Evolutionary conservation across 1,140 invertebrate species (phyloP).

Genomic region (Melitaea cinxia): DNA sequence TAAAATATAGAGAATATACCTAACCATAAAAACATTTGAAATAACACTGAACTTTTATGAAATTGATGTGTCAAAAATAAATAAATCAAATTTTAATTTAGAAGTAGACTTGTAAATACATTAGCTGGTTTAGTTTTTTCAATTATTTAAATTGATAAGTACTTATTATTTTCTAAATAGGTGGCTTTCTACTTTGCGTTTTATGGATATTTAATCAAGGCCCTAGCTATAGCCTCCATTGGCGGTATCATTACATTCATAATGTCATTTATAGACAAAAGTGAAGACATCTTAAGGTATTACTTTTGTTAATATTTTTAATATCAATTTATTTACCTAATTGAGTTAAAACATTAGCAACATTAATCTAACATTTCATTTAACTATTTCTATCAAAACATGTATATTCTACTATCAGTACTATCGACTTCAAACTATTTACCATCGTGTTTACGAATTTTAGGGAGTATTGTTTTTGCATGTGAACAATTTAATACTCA

Average conservation of each 20-base stretch:
- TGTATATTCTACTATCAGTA: too few species aligned
- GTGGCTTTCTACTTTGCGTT: conserved; percentile 38
- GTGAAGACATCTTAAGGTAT: not conserved
- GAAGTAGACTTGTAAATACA: too few species aligned
- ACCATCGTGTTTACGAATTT: too few species aligned
- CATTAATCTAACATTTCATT: not conserved
- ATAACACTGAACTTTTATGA: too few species aligned
- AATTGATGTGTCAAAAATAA: too few species aligned
- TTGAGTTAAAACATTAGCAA: not conserved
- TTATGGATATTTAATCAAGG: conserved; percentile 34
- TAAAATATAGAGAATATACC: not conserved
- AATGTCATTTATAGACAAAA: not conserved
- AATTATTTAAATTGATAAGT: not conserved
- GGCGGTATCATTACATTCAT: conserved; percentile 9
- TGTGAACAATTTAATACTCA: too few species aligned
- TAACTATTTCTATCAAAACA: too few species aligned
- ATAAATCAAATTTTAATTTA: too few species aligned
- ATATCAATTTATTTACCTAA: not conserved
- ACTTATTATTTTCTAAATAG: not conserved
- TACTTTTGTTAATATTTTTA: not conserved
- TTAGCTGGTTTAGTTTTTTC: too few species aligned
- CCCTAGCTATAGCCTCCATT: conserved; percentile 18
- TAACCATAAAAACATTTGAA: too few species aligned
- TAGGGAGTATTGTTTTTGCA: too few species aligned
- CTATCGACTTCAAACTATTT: too few species aligned